Conservation (phyloP, 2,888 invertebrate genomes). For the Isoperla grammatica region DNA sequence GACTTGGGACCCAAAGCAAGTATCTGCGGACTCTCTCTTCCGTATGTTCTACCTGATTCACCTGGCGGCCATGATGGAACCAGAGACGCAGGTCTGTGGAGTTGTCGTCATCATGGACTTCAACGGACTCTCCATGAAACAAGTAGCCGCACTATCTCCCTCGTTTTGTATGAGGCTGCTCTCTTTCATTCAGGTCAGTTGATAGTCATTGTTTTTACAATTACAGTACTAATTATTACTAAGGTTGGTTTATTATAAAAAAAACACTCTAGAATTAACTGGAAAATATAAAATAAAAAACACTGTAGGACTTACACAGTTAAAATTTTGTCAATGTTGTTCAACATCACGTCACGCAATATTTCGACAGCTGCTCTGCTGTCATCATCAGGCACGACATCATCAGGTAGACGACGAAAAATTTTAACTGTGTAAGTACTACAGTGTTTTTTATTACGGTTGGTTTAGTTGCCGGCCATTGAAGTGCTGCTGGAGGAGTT, state of each 20-base stretch:
- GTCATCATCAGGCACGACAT: neutral
- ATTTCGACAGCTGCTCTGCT: too few species aligned
- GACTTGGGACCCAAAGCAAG: constrained; percentile 68
- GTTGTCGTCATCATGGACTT: constrained; percentile 81
- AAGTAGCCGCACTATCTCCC: constrained; percentile 65
- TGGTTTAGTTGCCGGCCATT: too few species aligned
- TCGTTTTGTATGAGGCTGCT: constrained; percentile 69
- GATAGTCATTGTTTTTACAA: too few species aligned
- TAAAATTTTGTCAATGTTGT: too few species aligned
- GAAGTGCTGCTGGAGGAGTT: too few species aligned
- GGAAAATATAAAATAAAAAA: neutral
- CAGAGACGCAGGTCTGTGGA: constrained; percentile 67
- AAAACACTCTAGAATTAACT: neutral
- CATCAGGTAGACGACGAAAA: neutral
- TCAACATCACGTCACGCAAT: too few species aligned
- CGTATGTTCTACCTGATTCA: constrained; percentile 75
- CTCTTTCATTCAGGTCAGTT: constrained; percentile 62
- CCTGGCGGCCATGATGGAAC: constrained; percentile 68
- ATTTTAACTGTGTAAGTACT: too few species aligned
- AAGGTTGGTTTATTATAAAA: neutral
- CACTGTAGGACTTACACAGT: too few species aligned
- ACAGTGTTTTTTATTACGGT: too few species aligned
- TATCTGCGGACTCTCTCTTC: constrained; percentile 70
- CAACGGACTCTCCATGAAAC: constrained; percentile 68
- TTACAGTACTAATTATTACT: neutral